Base-by-base conservation (phyloP, 2,113 vertebrate genomes). In the Origma solitaria region DNA sequence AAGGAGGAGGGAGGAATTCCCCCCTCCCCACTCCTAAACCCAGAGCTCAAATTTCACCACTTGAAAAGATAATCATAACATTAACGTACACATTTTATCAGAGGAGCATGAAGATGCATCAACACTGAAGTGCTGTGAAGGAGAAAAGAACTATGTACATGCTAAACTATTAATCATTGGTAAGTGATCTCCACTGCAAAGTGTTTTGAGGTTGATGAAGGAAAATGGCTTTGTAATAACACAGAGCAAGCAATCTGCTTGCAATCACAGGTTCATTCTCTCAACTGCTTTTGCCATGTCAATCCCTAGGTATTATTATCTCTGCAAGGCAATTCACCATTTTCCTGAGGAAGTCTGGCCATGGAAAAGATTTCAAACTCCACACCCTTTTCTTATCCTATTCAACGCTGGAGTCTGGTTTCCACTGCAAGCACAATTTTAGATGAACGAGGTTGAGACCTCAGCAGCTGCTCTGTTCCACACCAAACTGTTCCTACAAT, bases 251-350 rank as follows among this genome's bases (percentile, higher is more conserved):
- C 76, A 86, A 86, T 86, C 81, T 28, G 31, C 81, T 91, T 82
- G 56, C 89, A 84, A 13, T 79, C 89, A 78, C 31, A 89, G 70
- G 86, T 89, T 79, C 72, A 87, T 75, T 94, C 91, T 87, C 83
- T 72, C 83, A 86, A 53, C 77, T 91, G 86, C 65, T 96, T 91
- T 79, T 89, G 94, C 86, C 68, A 91, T 95, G 73, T 71, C 94
- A 78, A 1, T 82, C 91, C 78, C 66, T 37, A 45, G 72, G 66
- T 84, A 69, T 66, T 86, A 78, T 42, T 86, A 82, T 79, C 86
- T 53, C 20, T 35, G 64, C 45, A 73, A 92, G 47, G 91, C 82
- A 86, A 80, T 37, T 82, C 57, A 82, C 77, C 53, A 23, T 79
- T 86, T 94, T 96, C 37, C 86, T 68, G 81, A 92, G 89, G 90